Evolutionary conservation across 2,888 invertebrate genomes (phyloP), one percentile per base, ranked within the genome.

Genomic region (Mythimna loreyi): DNA sequence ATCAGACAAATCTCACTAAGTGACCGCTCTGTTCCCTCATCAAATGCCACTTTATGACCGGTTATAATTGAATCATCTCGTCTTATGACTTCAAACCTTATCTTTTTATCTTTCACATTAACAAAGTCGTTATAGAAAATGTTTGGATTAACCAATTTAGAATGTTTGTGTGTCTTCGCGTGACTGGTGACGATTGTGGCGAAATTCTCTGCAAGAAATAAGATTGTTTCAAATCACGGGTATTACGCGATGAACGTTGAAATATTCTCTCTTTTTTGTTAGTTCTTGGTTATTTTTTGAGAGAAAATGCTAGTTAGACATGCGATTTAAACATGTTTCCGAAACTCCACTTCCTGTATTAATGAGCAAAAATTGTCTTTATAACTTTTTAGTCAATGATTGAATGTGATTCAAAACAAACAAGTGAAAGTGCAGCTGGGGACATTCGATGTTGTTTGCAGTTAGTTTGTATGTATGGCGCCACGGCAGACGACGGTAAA

Each of bases 211-310:
- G 85, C 86, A 92, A 92, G 91, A 84, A 93, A 92, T 88, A 86
- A 91, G 89, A 92, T 92, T 90, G 89, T 91, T 92, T 91, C 89
- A 92, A 93, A 94, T 93, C 87, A 91, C 90, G 84, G 89, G 87
- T 86, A 89, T 92, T 92, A 92, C 90, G 88, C 86, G 88, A 86
- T 85, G 86, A 90, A 88, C 86, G 87, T 82, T 87, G 85, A 91
- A 91, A 91, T 87, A 81, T 84, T 90, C 85, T 85, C 87, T 89
- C 76, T 86, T 86, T 90, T 89, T 88, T 87, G 86, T 89, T 86
- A 86, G 83, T 87, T 89, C 81, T 87, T 85, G 79, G 78, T 84
- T 83, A 81, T 85, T 86, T 86, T 86, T 83, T 80, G 71, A 86
- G 89, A 91, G 89, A 91, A 92, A 92, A 92, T 87, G 82, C 78